These are phyloP conservation scores for Cecropterus lyciades DNA, from an alignment of 1,140 invertebrate genomes.

Conservation along the genomic window DNA sequence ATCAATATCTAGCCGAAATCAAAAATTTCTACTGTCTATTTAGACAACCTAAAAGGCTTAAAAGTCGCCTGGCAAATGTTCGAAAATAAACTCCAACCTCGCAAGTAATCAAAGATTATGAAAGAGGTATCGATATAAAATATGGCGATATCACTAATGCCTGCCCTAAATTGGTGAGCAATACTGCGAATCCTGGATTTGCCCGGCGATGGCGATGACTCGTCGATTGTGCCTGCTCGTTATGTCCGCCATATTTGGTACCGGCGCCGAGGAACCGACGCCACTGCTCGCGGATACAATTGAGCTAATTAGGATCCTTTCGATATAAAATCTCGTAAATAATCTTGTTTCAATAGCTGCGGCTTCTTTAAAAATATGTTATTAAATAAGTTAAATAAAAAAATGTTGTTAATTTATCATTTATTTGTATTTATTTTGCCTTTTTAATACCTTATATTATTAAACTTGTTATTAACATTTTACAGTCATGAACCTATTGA, in stretches of 20 bases:
- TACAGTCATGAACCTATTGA: too few species aligned
- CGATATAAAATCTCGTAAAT: slow-evolving; percentile 31
- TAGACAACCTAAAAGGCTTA: too few species aligned
- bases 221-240: slow-evolving; percentile 48
- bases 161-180: slow-evolving; percentile 18
- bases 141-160: slow-evolving; percentile 18
- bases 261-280: slow-evolving; percentile 38
- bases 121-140: slow-evolving; percentile 1
- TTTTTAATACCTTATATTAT: too few species aligned
- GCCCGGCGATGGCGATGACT: slow-evolving; percentile 23
- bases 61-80: background rate
- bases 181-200: slow-evolving; percentile 20
- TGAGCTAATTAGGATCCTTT: slow-evolving; percentile 40
- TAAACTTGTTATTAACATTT: too few species aligned
- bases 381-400: too few species aligned
- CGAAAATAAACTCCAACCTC: background rate
- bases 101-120: slow-evolving; percentile 3
- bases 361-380: too few species aligned
- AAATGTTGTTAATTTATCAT: too few species aligned
- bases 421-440: too few species aligned
- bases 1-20: too few species aligned
- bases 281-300: slow-evolving; percentile 24
- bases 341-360: background rate
- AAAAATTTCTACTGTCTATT: too few species aligned
- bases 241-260: slow-evolving; percentile 58